Evolutionary conservation across 2,797 vertebrate genomes (phyloP).

Genomic region (Falco rusticolus): DNA sequence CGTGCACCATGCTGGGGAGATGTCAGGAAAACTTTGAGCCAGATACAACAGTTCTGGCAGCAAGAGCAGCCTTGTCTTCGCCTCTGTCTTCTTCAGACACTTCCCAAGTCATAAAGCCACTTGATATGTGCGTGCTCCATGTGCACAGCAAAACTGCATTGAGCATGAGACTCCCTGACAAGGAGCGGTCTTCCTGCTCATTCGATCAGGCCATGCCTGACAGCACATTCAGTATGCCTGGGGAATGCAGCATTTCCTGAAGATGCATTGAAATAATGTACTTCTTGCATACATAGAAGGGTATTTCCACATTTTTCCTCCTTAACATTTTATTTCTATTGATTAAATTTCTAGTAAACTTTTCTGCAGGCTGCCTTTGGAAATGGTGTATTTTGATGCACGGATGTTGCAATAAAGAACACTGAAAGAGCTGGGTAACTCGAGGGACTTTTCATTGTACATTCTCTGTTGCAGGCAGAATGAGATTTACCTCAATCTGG

Average conservation of each 20-base stretch:
- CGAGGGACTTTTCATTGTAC: neutral
- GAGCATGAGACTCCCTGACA: neutral
- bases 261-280: neutral
- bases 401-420: neutral
- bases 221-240: neutral
- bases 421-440: neutral
- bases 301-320: neutral
- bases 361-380: neutral
- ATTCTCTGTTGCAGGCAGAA: neutral
- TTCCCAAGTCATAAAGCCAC: neutral
- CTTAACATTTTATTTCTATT: neutral
- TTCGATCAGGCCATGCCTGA: neutral
- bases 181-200: neutral
- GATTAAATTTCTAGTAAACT: neutral
- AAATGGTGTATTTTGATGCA: neutral
- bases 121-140: accelerated
- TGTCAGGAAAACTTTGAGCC: neutral
- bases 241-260: neutral
- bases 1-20: accelerated
- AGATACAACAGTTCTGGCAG: neutral
- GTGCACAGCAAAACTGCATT: neutral
- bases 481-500: neutral
- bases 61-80: neutral
- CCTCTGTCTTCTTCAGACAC: neutral
- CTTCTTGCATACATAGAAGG: accelerated